These are phyloP conservation scores for Drosophila funebris DNA, from an alignment of 1,140 invertebrate species.

Conservation along the genomic window DNA sequence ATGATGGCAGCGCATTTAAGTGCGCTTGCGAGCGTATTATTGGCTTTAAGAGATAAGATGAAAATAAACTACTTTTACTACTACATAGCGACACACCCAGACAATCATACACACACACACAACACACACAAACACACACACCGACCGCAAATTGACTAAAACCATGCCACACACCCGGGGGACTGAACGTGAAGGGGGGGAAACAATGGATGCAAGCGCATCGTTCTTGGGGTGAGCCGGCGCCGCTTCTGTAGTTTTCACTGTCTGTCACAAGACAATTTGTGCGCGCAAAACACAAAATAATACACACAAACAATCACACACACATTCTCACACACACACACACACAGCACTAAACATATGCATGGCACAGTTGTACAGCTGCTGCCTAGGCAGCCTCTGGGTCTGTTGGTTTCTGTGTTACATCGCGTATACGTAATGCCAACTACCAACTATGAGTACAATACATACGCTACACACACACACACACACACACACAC, in stretches of 20 bases:
- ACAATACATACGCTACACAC: constrained; percentile 37
- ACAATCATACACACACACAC: constrained; percentile 20
- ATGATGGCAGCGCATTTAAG: constrained; percentile 68
- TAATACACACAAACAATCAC: constrained; percentile 65
- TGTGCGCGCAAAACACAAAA: constrained; percentile 81
- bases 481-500: constrained; percentile 3
- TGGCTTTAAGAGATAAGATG: constrained; percentile 82
- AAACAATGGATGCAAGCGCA: constrained; percentile 28
- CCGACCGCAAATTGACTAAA: constrained; percentile 77
- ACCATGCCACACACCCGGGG: constrained; percentile 49
- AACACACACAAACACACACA: constrained; percentile 34
- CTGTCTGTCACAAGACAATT: constrained; percentile 82
- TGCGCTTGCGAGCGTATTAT: constrained; percentile 75
- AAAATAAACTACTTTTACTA: constrained; percentile 76
- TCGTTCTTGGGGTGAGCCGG: constrained; percentile 29
- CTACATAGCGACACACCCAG: constrained; percentile 29
- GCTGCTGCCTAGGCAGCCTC: constrained; percentile 68
- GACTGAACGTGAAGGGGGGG: background rate
- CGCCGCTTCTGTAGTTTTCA: constrained; percentile 76
- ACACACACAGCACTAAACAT: constrained; percentile 59
- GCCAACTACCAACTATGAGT: constrained; percentile 31
- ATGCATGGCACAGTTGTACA: constrained; percentile 72
- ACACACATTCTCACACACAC: constrained; percentile 23
- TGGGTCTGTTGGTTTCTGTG: constrained; percentile 50
- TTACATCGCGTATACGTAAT: constrained; percentile 72